Conservation (phyloP, 2,113 vertebrate species). For the Psammodynastes pulverulentus region DNA sequence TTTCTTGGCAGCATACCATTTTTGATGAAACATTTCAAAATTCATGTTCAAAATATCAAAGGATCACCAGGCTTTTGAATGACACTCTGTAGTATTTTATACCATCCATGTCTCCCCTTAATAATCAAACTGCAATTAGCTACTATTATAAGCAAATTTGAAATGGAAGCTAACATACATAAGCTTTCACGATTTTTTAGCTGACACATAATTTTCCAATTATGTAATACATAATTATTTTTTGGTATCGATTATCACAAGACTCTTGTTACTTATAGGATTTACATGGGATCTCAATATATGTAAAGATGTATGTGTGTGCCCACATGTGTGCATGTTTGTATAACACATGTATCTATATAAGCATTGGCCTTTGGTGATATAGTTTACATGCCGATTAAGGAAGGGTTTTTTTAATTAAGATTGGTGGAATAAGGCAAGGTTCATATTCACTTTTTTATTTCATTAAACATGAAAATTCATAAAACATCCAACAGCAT, state of each 20-base stretch:
- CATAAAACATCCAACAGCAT: not conserved
- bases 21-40: not conserved
- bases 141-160: not conserved
- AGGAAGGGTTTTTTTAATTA: not conserved
- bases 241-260: not conserved
- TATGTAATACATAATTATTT: not conserved
- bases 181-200: not conserved
- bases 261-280: not conserved
- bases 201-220: not conserved
- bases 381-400: not conserved
- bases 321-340: not conserved
- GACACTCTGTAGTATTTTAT: not conserved
- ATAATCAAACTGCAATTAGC: not conserved
- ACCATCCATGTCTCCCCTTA: not conserved
- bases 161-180: not conserved
- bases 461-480: not conserved
- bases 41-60: not conserved
- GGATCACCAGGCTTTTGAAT: not conserved
- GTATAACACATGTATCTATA: not conserved
- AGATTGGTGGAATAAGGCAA: not conserved
- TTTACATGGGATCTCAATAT: not conserved
- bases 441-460: not conserved
- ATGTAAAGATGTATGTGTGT: not conserved
- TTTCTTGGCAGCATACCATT: conserved; percentile 2
- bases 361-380: no score